These are phyloP conservation scores for Spatulosminthurus flaviceps DNA, from an alignment of 2,888 invertebrate species.

Conservation along the genomic window DNA sequence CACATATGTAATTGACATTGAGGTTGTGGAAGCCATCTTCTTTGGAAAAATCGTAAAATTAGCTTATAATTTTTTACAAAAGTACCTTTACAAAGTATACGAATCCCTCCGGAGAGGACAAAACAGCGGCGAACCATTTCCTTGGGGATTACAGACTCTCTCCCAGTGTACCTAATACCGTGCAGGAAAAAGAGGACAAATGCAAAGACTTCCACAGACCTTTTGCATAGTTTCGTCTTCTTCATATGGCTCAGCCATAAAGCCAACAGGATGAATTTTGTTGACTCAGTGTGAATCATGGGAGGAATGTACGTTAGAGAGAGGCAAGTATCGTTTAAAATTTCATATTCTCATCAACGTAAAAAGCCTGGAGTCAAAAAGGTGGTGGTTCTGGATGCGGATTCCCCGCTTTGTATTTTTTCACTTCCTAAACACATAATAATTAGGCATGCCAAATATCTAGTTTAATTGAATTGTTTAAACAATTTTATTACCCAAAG, in stretches of 20 bases:
- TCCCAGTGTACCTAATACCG: neutral
- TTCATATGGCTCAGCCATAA: neutral
- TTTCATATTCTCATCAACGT: conserved; percentile 48
- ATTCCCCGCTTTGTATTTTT: conserved; percentile 21
- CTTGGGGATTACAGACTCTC: neutral
- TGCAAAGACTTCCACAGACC: neutral
- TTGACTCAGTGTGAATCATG: conserved; percentile 10
- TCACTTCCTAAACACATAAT: conserved; percentile 34
- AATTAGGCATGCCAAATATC: conserved; percentile 43
- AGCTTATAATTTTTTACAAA: conserved; percentile 22
- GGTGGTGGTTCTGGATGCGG: neutral
- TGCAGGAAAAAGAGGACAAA: conserved; percentile 6
- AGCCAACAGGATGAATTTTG: neutral
- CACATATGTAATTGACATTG: no score
- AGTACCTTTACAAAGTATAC: neutral
- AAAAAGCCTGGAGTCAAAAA: conserved; percentile 49
- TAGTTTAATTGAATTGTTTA: conserved; percentile 39
- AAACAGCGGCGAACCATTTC: conserved; percentile 26
- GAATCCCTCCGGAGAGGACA: conserved; percentile 25
- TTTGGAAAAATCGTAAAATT: neutral
- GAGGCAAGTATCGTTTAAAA: conserved; percentile 27
- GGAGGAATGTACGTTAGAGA: neutral
- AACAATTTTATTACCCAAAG: conserved; percentile 27
- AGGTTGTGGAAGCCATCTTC: no score
- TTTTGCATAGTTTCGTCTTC: neutral